Percentiles rank a stretch among this genome's conserved stretches.
phyloP scores from a whole-genome alignment of 2,888 invertebrate species.

The Tanytarsus gracilentus region DNA sequence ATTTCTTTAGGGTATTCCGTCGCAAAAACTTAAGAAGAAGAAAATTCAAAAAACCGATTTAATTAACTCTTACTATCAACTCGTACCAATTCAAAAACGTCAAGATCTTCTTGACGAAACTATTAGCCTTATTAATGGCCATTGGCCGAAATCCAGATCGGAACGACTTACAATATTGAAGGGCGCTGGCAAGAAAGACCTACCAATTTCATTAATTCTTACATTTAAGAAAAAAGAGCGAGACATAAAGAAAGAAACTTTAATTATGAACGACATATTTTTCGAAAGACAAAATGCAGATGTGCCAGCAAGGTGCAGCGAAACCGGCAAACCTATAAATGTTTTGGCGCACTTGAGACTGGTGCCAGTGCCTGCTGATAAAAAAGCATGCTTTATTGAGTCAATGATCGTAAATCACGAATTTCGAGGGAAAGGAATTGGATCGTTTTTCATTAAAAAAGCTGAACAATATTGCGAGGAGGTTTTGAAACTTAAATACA shows the following conservation, averaged over 20 bases:
- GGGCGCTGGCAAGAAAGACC: conserved; percentile 58
- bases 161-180: conserved; percentile 67
- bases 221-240: conserved; percentile 40
- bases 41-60: conserved; percentile 3
- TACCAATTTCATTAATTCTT: conserved; percentile 64
- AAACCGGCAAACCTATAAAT: conserved; percentile 31
- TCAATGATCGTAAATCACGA: conserved; percentile 67
- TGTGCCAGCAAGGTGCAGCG: neutral
- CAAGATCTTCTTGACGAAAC: conserved; percentile 62
- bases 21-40: neutral
- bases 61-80: conserved; percentile 37
- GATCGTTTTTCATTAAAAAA: conserved; percentile 62
- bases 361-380: conserved; percentile 59
- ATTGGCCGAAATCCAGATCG: conserved; percentile 76
- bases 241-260: conserved; percentile 31
- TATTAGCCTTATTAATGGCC: conserved; percentile 69
- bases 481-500: conserved; percentile 51
- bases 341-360: conserved; percentile 75
- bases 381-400: conserved; percentile 67
- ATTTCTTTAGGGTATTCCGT: conserved; percentile 11
- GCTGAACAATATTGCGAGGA: conserved; percentile 64
- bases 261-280: conserved; percentile 4
- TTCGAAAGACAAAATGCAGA: conserved; percentile 37
- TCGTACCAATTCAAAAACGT: conserved; percentile 62
- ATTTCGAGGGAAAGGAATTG: conserved; percentile 65